Evolutionary conservation across 2,888 invertebrate genomes (phyloP), one percentile per base, ranked within the genome.

Genomic region (Rotaria macrura): DNA sequence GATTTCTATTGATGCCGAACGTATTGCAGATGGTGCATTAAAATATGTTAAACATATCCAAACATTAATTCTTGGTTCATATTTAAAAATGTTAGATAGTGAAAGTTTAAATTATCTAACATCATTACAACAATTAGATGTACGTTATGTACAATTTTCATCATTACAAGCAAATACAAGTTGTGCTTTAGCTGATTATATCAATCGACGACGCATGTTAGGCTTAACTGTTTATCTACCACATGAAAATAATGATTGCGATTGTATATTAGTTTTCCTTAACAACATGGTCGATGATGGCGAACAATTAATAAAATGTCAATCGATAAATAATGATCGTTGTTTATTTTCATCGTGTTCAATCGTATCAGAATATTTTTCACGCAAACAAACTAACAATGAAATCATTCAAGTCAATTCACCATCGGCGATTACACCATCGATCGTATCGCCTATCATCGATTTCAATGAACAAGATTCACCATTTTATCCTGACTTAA

Each of bases 11-110:
- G 65, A 65, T 34, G 65, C 65, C 34, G 65, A 65, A 65, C 65
- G 65, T 34, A 65, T 65, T 29, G 65, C 65, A 14, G 65, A 65
- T 65, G 65, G 65, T 20, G 65, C 65, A 65, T 65, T 65, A 65
- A 65, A 65, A 34, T 14, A 34, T 38, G 65, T 34, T 38, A 65
- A 65, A 65, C 65, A 65, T 65, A 34, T 65, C 6, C 65, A 65
- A 65, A 65, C 65, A 65, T 65, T 65, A 65, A 65, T 65, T 20
- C 65, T 65, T 34, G 65, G 65, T 65, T 29, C 65, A 65, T 65
- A 65, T 65, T 65, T 65, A 65, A 34, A 20, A 65, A 34, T 65
- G 34, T 29, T 65, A 65, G 65, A 65, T 65, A 29, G 20, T 5
- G 34, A 65, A 65, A 65, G 65, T 65, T 1, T 65, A 17, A 38